Base-by-base conservation (phyloP, 2,113 vertebrate genomes). In the Apteryx mantelli region DNA sequence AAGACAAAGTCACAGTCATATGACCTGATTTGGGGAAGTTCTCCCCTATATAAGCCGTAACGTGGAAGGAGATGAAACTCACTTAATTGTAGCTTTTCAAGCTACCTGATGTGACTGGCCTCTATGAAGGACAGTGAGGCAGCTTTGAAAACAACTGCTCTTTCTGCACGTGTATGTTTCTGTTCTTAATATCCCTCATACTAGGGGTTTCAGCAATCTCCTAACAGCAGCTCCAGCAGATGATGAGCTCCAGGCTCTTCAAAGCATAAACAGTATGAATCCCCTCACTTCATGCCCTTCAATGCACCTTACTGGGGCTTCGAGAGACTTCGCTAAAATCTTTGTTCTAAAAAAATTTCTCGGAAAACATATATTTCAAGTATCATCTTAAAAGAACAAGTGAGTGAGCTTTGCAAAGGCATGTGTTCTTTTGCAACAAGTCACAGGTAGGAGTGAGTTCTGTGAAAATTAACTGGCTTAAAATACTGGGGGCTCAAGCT, bases 101-200 rank as follows among this genome's bases (percentile, higher is more conserved):
- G 46, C 52, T 78, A 24, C 20, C 55, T 79, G 58, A 76, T 70
- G 36, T 20, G 38, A 65, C 53, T 48, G 21, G 36, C 50, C 70
- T 55, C 76, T 64, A 5, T 11, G 19, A 38, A 70, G 55, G 20
- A 53, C 9, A 66, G 36, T 0, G 3, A 83, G 46, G 8, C 26
- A 15, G n/a, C 42, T 82, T 26, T 55, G 21, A 18, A 30, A 77
- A 63, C 17, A 40, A 32, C 8, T 64, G 6, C 22, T 69, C 44
- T 55, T 55, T 42, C 42, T 15, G 38, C 8, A n/a, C 6, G 0
- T 2, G 7, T 8, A 1, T 3, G 5, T 78, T 77, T 65, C 70
- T 82, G 22, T 61, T 81, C 44, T 56, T 42, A 34, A 2, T 4
- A 38, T 8, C 44, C 34, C 50, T 74, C 71, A 44, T 1, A 13